Percentiles rank a stretch among this genome's conserved stretches.
Evolutionary conservation across 2,888 invertebrate species (phyloP).

Genomic region (Trichopria drosophilae): DNA sequence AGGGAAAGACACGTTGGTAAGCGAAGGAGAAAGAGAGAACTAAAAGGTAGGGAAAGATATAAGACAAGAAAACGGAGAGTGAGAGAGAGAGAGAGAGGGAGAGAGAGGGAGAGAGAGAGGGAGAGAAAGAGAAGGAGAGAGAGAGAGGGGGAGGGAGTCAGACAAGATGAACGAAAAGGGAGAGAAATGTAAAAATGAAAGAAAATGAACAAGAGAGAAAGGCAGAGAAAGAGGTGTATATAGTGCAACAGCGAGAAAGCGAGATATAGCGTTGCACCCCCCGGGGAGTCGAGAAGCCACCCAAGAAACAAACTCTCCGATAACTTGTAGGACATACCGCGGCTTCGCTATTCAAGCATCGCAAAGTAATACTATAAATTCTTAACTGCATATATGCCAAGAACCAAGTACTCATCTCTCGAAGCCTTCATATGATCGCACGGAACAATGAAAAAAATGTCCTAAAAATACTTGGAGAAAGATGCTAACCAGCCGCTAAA

Average conservation of each 20-base stretch:
- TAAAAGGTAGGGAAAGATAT: no score
- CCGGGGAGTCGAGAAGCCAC: conserved; percentile 53
- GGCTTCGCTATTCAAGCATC: conserved; percentile 47
- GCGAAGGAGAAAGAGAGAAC: no score
- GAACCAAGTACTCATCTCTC: conserved; percentile 33
- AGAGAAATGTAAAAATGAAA: no score
- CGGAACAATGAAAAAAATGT: conserved; percentile 26
- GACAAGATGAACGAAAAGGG: no score
- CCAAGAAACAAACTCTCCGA: conserved; percentile 54
- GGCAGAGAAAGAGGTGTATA: conserved; percentile 29
- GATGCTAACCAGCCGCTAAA: conserved; percentile 6
- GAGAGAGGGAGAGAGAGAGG: conserved; percentile 29
- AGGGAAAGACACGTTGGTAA: no score
- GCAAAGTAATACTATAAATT: conserved; percentile 48
- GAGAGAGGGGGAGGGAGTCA: conserved; percentile 28
- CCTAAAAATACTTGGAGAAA: neutral
- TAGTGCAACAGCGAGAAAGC: no score
- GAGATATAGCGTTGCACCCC: conserved; percentile 47
- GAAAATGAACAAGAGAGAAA: conserved; percentile 24
- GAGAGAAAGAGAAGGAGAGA: no score
- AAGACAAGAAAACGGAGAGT: no score
- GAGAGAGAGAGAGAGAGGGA: conserved; percentile 23
- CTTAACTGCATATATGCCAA: conserved; percentile 41
- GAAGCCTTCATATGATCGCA: conserved; percentile 31
- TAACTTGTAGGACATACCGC: conserved; percentile 52